Evolutionary conservation across 2,888 invertebrate genomes (phyloP).

Genomic region (Philhelius pedissequus): DNA sequence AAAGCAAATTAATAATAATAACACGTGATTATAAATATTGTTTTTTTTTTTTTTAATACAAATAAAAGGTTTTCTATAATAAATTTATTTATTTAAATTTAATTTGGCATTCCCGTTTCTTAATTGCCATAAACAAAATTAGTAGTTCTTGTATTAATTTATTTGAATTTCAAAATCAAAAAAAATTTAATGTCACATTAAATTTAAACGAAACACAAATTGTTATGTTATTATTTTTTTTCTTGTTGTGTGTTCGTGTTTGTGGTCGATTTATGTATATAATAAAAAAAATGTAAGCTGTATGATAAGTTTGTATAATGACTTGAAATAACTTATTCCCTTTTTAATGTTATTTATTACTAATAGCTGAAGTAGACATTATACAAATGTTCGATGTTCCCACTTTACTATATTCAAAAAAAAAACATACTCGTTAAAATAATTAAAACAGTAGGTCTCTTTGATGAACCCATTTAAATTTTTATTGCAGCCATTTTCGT

Average conservation of each 20-base stretch:
- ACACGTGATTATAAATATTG: no score
- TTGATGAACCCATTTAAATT: conserved; percentile 11
- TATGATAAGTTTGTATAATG: neutral
- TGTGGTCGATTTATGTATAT: neutral
- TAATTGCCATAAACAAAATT: neutral
- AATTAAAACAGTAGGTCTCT: conserved; percentile 9
- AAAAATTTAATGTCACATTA: neutral
- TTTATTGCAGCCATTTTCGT: conserved; percentile 4
- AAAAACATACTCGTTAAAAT: neutral
- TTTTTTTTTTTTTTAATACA: neutral
- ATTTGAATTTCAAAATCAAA: neutral
- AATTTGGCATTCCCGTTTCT: neutral
- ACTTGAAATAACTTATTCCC: neutral
- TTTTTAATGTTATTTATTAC: neutral
- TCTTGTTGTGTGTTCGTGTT: neutral
- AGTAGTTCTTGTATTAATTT: neutral
- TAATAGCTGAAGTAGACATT: neutral
- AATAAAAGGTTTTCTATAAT: neutral
- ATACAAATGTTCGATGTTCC: neutral
- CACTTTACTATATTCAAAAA: neutral
- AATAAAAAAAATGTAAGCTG: neutral
- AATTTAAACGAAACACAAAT: neutral
- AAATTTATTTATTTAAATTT: neutral
- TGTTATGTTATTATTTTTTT: neutral
- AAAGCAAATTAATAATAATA: neutral